Percentiles rank a stretch among this genome's conserved stretches.
phyloP scores from a whole-genome alignment of 37 sponge, comb jelly and placozoan genomes.

The Chondrosia reniformis region DNA sequence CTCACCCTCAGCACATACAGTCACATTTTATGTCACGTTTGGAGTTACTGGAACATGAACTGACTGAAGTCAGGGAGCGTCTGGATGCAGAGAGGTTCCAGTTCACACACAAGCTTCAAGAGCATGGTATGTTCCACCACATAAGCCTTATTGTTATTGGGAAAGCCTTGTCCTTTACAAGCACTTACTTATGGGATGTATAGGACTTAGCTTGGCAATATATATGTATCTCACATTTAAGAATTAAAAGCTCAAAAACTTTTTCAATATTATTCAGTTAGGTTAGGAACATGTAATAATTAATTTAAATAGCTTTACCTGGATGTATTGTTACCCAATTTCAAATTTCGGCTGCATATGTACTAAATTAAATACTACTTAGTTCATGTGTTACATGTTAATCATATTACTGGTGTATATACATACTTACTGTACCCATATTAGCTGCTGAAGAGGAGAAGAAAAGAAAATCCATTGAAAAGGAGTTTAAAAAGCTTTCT shows the following conservation, averaged over 20 bases:
- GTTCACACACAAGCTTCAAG: neutral
- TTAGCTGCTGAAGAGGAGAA: conserved; percentile 29
- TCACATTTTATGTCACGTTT: conserved; percentile 12
- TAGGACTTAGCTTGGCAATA: too few relatives aligned
- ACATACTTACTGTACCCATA: neutral
- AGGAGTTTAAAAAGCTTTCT: conserved; percentile 21
- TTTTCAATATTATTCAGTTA: too few relatives aligned
- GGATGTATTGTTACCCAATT: too few relatives aligned
- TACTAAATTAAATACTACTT: too few relatives aligned
- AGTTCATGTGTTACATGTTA: neutral
- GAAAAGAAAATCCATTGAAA: conserved; percentile 38
- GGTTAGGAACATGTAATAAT: too few relatives aligned
- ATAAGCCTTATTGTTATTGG: neutral
- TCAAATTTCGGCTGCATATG: too few relatives aligned
- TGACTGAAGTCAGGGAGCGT: neutral
- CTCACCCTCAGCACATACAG: conserved; percentile 9
- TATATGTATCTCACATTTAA: too few relatives aligned
- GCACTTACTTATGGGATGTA: neutral
- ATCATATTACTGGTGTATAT: neutral
- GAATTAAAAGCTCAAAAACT: too few relatives aligned
- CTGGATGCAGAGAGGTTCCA: conserved; percentile 8
- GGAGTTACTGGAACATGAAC: conserved; percentile 12
- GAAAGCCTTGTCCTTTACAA: neutral
- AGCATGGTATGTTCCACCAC: neutral
- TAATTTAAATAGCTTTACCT: too few relatives aligned